Base-by-base conservation (phyloP, 2,888 invertebrate genomes). In the Euplagia quadripunctaria region DNA sequence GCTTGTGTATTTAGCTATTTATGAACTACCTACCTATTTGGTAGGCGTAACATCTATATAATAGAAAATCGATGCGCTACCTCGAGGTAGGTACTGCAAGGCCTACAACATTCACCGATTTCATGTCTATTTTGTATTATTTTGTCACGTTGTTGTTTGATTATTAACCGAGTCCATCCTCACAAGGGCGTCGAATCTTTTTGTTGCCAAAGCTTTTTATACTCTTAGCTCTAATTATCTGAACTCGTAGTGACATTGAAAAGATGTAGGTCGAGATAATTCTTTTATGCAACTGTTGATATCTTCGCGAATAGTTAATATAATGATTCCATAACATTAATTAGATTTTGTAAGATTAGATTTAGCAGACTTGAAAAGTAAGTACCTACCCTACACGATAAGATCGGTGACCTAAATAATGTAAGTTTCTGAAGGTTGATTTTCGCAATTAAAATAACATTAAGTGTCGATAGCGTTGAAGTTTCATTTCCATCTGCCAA, bases 101-200 rank as follows among this genome's bases (percentile, higher is more conserved):
- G 85, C 74, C 82, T 79, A 79, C 85, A 78, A 80, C 85, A 84
- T 83, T 85, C 85, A 79, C 85, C 71, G 55, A 51, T 61, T 64
- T 31, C 68, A 20, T 43, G 49, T 51, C 31, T 51, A 66, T 66
- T 58, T 70, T 58, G 42, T 70, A 71, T 76, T 49, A 78, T 71
- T 58, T 58, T 72, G 61, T 71, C 71, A 73, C 51, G 71, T 74
- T 64, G 49, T 31, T 41, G 51, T 17, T 46, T 69, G 65, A 14
- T 58, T 55, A 46, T 68, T 73, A 51, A 66, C 49, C 1, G 16
- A 49, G 51, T 67, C 17, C 31, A 67, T 67, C 43, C 73, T 61
- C n/a, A 74, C 69, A 72, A 76, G 74, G 70, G 68, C 71, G 58
- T 63, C 64, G 17, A 61, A 58, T 51, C 68, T 70, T 70, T 73